phyloP scores from a whole-genome alignment of 2,888 invertebrate genomes.

The Latrodectus hesperus region DNA sequence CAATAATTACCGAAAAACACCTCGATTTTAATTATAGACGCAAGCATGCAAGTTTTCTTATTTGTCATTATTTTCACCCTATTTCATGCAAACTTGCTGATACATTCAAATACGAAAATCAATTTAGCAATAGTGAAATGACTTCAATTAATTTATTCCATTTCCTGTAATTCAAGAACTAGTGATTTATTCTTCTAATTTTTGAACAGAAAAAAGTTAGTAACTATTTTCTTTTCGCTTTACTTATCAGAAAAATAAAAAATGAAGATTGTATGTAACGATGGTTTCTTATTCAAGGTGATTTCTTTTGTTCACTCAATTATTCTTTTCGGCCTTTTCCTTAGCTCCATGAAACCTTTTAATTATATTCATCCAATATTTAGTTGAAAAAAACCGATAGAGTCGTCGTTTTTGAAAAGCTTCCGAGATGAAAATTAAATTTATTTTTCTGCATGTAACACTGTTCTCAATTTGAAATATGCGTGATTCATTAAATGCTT shows the following conservation, averaged over 20 bases:
- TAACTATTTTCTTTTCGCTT: background rate
- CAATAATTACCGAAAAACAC: too few species aligned
- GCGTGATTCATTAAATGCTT: too few species aligned
- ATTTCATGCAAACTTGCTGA: too few species aligned
- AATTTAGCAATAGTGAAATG: background rate
- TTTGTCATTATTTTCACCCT: too few species aligned
- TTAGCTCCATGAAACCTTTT: background rate
- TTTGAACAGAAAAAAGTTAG: background rate
- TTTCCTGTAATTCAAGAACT: slow-evolving; percentile 4
- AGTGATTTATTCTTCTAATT: slow-evolving; percentile 3
- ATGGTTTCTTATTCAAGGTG: background rate
- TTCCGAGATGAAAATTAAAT: too few species aligned
- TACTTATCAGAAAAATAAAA: background rate
- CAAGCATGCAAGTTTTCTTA: too few species aligned
- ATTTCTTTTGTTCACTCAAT: background rate
- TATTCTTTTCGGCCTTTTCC: background rate
- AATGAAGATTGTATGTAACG: background rate
- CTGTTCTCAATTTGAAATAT: too few species aligned
- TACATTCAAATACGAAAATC: background rate
- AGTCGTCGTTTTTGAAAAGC: too few species aligned
- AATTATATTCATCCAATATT: slow-evolving; percentile 1
- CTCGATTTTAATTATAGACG: too few species aligned
- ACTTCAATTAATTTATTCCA: background rate
- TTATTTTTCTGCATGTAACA: too few species aligned
- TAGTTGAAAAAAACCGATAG: background rate